Base-by-base conservation (phyloP, 2,888 invertebrate species). In the Gordius sp. region DNA sequence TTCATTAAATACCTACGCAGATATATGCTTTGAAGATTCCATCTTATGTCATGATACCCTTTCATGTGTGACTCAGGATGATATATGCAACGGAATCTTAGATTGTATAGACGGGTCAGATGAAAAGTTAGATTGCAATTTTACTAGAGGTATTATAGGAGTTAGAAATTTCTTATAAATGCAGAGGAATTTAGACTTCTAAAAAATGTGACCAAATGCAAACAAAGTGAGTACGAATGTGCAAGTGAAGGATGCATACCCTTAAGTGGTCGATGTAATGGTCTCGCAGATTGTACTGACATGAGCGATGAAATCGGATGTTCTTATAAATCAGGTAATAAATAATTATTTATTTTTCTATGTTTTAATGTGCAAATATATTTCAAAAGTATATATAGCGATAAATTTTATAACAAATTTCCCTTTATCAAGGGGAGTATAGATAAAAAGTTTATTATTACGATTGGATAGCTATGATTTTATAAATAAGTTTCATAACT, bases 71-170 rank as follows among this genome's bases (percentile, higher is more conserved):
- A 4, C 47, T 4, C 47, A 13, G 8, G 47, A 47, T 13, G 47
- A 47, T 20, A 47, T 47, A 4, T 47, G 47, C 47, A 47, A 47
- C 20, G 47, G 47, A 47, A 20, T 47, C 4, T 47, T 47, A 47
- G 47, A 47, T 47, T 47, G 47, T 20, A n/a, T 4, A 4, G 47
- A 47, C 20, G 47, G 47, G 8, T 47, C 47, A 4, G 47, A 47
- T 20, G 47, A 47, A 47, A 47, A 20, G 20, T 47, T 47, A 23
- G 20, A 47, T 47, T 47, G 47, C 47, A 47, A 47, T n/a, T 47
- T n/a, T n/a, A 4, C 4, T 4, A 23, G 20, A n/a, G 47, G 47
- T 47, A 33, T 33, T 33, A n/a, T 4, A 20, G 4, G 4, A n/a
- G 47, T 47, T n/a, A n/a, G 8, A 20, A 47, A n/a, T 47, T 4